phyloP scores from a whole-genome alignment of 2,888 invertebrate genomes.

The Heliothis peltigera region DNA sequence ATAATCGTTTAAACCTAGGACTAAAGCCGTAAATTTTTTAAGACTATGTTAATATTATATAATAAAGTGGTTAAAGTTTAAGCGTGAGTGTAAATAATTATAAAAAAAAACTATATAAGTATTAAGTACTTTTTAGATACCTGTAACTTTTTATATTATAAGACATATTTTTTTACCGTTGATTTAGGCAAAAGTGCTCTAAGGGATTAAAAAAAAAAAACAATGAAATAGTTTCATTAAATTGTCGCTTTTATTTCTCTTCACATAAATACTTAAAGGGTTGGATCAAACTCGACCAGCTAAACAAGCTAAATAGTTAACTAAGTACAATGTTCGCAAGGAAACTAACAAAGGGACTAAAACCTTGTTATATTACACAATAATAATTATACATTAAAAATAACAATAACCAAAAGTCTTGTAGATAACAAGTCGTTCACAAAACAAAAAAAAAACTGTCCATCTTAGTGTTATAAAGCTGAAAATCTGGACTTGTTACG shows the following conservation, averaged over 20 bases:
- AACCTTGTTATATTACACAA: conserved; percentile 69
- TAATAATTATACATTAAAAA: conserved; percentile 70
- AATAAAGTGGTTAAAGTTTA: too few species aligned
- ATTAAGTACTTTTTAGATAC: too few species aligned
- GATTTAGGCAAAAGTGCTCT: neutral
- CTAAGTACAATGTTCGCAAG: conserved; percentile 81
- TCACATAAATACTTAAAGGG: conserved; percentile 86
- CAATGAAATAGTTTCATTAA: conserved; percentile 74
- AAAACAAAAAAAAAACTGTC: conserved; percentile 3
- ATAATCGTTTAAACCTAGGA: too few species aligned
- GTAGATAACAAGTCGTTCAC: conserved; percentile 36
- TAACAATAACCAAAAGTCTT: conserved; percentile 65
- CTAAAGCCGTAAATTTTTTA: too few species aligned
- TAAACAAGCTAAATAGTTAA: conserved; percentile 75
- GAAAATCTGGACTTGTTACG: conserved; percentile 50
- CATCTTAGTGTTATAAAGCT: conserved; percentile 15
- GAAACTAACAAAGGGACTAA: conserved; percentile 83
- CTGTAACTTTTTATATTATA: too few species aligned
- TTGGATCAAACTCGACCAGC: conserved; percentile 74
- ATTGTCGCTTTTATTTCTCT: conserved; percentile 84
- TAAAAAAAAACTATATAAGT: too few species aligned
- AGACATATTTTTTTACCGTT: neutral
- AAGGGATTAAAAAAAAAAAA: conserved; percentile 66
- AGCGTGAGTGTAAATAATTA: too few species aligned
- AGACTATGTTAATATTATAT: too few species aligned